Evolutionary conservation across 2,113 vertebrate genomes (phyloP).

Genomic region (Oostethus manadensis): DNA sequence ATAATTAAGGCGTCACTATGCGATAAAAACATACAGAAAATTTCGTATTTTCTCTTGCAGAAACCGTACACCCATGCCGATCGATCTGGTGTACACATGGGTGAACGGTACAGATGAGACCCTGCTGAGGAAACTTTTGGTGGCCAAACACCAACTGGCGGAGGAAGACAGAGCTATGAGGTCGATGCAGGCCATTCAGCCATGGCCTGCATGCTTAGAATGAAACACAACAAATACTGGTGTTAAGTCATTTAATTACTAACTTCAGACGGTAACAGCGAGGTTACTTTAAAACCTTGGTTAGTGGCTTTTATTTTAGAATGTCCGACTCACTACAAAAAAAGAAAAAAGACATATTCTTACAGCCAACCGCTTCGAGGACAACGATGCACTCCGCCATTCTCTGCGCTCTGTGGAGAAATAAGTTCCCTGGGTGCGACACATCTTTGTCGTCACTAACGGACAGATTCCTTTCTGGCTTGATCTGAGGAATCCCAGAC

Average conservation of each 20-base stretch:
- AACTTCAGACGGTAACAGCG: too few species aligned
- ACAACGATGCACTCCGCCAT: conserved; percentile 94
- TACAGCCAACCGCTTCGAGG: conserved; percentile 88
- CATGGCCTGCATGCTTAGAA: too few species aligned
- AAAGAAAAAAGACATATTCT: not conserved
- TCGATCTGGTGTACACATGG: conserved; percentile 98
- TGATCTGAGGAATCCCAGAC: conserved; percentile 90
- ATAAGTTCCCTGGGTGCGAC: conserved; percentile 93
- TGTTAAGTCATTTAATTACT: too few species aligned
- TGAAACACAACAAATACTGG: too few species aligned
- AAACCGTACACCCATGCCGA: conserved; percentile 96
- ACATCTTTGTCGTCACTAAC: conserved; percentile 93
- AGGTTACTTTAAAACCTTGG: too few species aligned
- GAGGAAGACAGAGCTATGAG: conserved; percentile 89
- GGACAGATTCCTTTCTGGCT: conserved; percentile 99
- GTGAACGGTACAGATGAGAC: conserved; percentile 91
- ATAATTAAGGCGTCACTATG: too few species aligned
- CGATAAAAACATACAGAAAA: too few species aligned
- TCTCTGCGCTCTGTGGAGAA: conserved; percentile 89
- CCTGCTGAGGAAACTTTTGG: conserved; percentile 83
- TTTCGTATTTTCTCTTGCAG: conserved; percentile 52
- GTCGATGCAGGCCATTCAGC: too few species aligned
- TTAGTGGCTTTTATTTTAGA: too few species aligned
- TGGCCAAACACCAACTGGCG: conserved; percentile 84
- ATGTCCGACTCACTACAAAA: too few species aligned